Base-by-base conservation (phyloP, 2,797 vertebrate species). In the Yasuhikotakia modesta region DNA sequence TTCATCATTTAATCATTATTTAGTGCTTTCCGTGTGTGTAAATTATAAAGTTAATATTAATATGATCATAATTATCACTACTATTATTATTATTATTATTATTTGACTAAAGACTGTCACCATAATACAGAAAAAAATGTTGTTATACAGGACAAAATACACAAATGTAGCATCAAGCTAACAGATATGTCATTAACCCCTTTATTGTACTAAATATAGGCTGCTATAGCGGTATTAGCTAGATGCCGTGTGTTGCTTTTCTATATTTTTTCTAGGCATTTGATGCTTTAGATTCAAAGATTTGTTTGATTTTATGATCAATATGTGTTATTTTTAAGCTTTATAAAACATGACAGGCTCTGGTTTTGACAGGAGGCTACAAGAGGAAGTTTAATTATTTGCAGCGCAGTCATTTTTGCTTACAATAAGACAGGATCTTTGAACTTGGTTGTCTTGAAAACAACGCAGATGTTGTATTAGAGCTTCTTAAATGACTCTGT, bases 361-460 rank as follows among this genome's bases (percentile, higher is more conserved):
- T 48, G 19, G 22, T 27, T 16, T 11, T 52, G 72, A 4, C 22
- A 45, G 30, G 21, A 32, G 30, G 27, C 52, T 32, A 52, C n/a
- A 43, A 11, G 24, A 45, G 39, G 68, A 76, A 48, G 35, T 57
- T 58, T 45, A 19, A 10, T 24, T 16, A 48, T 71, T 61, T 69
- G 73, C 39, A 79, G 55, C 65, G 61, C 39, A 64, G 39, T 58
- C 2, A 14, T 30, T 63, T 79, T 63, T 67, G n/a, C 50, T 78
- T 76, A 73, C 12, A 6, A 67, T 43, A 46, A 71, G 43, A 61
- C 76, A 73, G 67, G 57, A 55, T 50, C 46, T 60, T 80, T 87
- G 78, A 86, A 86, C 88, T 89, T 84, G 89, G 35, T 73, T 85
- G 68, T 80, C 86, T 85, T 82, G 75, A 85, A 89, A 91, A 85